Conservation (phyloP, 2,888 invertebrate species). For the Anarsia innoxiella region DNA sequence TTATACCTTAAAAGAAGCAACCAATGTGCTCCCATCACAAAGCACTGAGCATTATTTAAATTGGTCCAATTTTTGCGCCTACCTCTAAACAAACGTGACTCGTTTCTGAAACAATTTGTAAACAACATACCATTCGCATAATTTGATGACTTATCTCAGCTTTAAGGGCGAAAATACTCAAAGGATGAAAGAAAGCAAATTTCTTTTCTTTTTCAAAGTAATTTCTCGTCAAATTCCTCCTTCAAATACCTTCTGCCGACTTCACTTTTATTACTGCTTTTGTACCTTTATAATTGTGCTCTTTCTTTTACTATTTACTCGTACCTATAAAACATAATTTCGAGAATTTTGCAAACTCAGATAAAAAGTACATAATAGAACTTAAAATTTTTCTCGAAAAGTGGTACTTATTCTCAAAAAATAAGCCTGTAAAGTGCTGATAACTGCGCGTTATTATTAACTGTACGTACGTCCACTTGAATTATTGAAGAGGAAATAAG, state of each 20-base stretch:
- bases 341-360: not conserved
- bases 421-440: too few species aligned
- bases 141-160: conserved; percentile 53
- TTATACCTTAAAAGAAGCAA: too few species aligned
- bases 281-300: conserved; percentile 3
- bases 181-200: conserved; percentile 23
- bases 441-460: too few species aligned
- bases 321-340: not conserved
- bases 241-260: conserved; percentile 1
- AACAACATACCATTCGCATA: conserved; percentile 47
- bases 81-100: conserved; percentile 44
- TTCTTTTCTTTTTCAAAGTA: conserved; percentile 5
- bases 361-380: too few species aligned
- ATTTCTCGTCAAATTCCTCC: conserved; percentile 9
- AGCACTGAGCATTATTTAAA: conserved; percentile 39
- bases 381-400: too few species aligned
- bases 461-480: too few species aligned
- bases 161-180: conserved; percentile 36
- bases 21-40: too few species aligned
- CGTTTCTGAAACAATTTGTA: conserved; percentile 49
- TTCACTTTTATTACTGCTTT: conserved; percentile 7
- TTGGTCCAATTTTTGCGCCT: conserved; percentile 40
- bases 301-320: not conserved
- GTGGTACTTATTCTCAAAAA: too few species aligned
- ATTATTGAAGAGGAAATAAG: too few species aligned